Base-by-base conservation (phyloP, 2,888 invertebrate genomes). In the Acanthosoma haemorrhoidale region DNA sequence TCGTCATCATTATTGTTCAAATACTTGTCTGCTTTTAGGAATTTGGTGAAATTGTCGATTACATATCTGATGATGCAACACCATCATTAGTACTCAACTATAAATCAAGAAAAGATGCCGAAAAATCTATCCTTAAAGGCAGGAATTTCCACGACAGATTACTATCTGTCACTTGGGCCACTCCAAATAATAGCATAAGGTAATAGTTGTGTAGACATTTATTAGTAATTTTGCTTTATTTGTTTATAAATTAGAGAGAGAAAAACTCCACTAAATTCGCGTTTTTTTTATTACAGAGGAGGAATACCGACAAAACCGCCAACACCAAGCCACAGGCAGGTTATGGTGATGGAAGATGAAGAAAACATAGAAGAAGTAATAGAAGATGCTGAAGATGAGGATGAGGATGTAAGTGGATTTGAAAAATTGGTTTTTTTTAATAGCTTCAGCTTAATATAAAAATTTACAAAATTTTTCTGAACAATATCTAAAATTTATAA, bases 31-130 rank as follows among this genome's bases (percentile, higher is more conserved):
- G n/a, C n/a, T 78, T 80, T 1, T 80, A 94, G 93, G 88, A 90
- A 87, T 94, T 87, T 80, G 94, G 94, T 66, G 91, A 91, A 78
- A 88, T 96, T 74, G 88, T 88, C n/a, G 91, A 90, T 79, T 89
- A 91, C 78, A 87, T 88, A 74, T 81, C 83, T 11, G 90, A 91
- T 78, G 85, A 87, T 66, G 85, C 86, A 32, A 86, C 90, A 71
- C 93, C 93, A 15, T 88, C 89, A 76, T 83, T 91, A 74, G 86
- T 89, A 58, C 81, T 93, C 67, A 88, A 88, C 79, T 94, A 87
- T 81, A 86, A 87, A 76, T 84, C 87, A 38, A 83, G 93, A 58
- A 87, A 88, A 77, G 89, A 90, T 77, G 92, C 93, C 0, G 93
- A 93, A 79, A 83, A 86, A 73, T 93, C 91, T 1, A 80, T 89